phyloP scores from a whole-genome alignment of 2,113 vertebrate species.

The Macroglossus sobrinus region DNA sequence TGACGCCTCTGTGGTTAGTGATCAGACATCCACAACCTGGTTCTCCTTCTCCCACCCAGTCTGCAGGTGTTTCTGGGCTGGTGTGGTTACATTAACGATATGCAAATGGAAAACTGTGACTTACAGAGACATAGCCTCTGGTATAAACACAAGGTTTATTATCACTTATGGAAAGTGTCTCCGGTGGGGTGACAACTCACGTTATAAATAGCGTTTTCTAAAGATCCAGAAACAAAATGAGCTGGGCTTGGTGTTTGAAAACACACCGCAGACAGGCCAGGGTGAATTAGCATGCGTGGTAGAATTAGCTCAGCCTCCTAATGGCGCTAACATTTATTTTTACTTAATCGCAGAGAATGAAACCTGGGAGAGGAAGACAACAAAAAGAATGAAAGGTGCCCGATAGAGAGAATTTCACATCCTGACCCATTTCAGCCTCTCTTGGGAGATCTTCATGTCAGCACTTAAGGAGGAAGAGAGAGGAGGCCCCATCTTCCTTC shows the following conservation, averaged over 20 bases:
- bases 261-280: not conserved
- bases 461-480: not conserved
- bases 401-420: not conserved
- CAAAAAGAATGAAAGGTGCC: conserved; percentile 32
- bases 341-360: conserved; percentile 51
- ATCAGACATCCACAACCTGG: not conserved
- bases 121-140: conserved; percentile 22
- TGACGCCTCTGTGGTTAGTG: not conserved
- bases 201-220: conserved; percentile 61
- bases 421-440: not conserved
- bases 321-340: not conserved
- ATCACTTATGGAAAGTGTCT: conserved; percentile 56
- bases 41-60: not conserved
- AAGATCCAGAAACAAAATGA: conserved; percentile 41
- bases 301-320: conserved; percentile 18
- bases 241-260: conserved; percentile 31
- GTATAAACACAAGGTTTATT: conserved; percentile 48
- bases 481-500: not conserved
- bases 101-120: conserved; percentile 33
- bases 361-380: conserved; percentile 11
- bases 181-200: conserved; percentile 32
- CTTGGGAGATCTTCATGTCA: not conserved
- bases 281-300: conserved; percentile 4
- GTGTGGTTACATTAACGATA: conserved; percentile 21
- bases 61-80: not conserved